Evolutionary conservation across 2,113 vertebrate species (phyloP).

Genomic region (Oxygymnocypris stewartii): DNA sequence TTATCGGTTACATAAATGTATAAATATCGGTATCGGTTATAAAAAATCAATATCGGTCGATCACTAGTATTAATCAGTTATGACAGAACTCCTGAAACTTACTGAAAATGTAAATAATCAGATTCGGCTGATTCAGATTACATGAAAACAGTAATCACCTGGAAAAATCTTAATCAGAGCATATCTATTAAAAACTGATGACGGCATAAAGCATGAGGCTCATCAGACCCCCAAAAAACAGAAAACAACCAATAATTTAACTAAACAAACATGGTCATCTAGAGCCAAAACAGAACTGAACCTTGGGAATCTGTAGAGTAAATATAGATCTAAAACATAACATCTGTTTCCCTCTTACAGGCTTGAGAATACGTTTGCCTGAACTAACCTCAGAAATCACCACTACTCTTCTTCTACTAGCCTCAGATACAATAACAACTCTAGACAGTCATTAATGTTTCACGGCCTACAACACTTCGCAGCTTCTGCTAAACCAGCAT

Average conservation of each 20-base stretch:
- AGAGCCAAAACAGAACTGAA: background rate
- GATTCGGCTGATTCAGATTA: no score
- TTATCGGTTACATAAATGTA: no score
- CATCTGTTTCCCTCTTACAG: constrained; percentile 21
- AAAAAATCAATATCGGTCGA: no score
- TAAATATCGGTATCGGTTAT: no score
- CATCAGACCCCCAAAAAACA: background rate
- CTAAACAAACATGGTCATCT: constrained; percentile 10
- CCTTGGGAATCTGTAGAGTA: constrained; percentile 19
- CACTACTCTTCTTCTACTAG: background rate
- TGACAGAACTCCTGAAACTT: background rate
- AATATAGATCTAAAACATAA: background rate
- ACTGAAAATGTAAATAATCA: background rate
- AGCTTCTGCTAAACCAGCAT: background rate
- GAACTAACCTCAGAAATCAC: constrained; percentile 10
- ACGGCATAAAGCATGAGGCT: background rate
- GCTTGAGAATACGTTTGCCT: background rate
- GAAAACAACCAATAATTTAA: background rate
- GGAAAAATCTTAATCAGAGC: background rate
- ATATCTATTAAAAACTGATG: background rate
- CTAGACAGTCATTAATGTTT: constrained; percentile 19
- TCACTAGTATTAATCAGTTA: background rate
- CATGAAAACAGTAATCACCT: background rate
- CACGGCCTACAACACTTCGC: constrained; percentile 1
- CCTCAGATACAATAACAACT: constrained; percentile 29